These are phyloP conservation scores for Setophaga kirtlandii DNA, from an alignment of 2,113 vertebrate genomes.

Conservation along the genomic window DNA sequence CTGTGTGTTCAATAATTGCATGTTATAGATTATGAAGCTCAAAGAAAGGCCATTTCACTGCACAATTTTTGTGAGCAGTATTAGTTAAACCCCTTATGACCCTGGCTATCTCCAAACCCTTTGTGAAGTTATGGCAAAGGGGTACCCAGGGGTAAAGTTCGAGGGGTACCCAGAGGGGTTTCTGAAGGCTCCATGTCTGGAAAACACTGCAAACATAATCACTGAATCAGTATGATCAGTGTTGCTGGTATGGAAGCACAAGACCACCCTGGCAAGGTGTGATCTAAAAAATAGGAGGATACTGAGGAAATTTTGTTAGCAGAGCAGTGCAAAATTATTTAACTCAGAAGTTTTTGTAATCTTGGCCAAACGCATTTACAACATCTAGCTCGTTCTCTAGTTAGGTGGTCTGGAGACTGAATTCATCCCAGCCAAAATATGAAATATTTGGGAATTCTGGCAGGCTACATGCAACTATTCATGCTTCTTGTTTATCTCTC, in stretches of 20 bases:
- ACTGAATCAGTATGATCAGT: neutral
- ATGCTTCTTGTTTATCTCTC: slow-evolving; percentile 14
- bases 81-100: neutral
- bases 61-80: neutral
- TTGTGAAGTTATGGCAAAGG: neutral
- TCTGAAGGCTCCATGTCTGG: neutral
- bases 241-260: neutral
- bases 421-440: slow-evolving; percentile 3
- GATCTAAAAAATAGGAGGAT: neutral
- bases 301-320: neutral
- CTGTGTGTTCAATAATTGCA: neutral
- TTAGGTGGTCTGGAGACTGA: slow-evolving; percentile 62
- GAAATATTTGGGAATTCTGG: slow-evolving; percentile 58
- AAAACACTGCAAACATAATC: neutral
- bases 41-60: neutral
- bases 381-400: neutral
- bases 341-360: slow-evolving; percentile 20
- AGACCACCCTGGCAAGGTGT: slow-evolving; percentile 36
- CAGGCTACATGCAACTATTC: neutral
- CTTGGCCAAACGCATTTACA: slow-evolving; percentile 13
- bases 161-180: neutral
- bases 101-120: neutral
- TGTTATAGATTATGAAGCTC: neutral
- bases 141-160: neutral
- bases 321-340: neutral